These are phyloP conservation scores for Dendroctonus valens DNA, from an alignment of 1,140 invertebrate genomes.

Conservation along the genomic window DNA sequence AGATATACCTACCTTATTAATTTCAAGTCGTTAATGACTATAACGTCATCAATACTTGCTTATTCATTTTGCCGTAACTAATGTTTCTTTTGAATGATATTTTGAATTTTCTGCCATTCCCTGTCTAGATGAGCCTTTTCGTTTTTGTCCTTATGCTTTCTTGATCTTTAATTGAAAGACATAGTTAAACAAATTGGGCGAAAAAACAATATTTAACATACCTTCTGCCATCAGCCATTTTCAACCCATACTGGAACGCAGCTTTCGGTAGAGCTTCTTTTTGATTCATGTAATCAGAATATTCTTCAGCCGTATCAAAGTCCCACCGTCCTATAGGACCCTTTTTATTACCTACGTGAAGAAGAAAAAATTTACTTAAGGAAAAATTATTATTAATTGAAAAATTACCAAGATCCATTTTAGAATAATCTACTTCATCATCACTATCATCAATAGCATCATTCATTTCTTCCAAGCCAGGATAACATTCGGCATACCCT, in stretches of 20 bases:
- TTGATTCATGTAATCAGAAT: slow-evolving; percentile 97
- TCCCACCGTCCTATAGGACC: slow-evolving; percentile 89
- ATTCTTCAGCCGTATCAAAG: slow-evolving; percentile 98
- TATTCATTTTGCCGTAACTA: neutral
- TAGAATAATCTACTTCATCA: slow-evolving; percentile 97
- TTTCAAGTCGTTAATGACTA: too few relatives aligned
- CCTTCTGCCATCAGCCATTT: slow-evolving; percentile 95
- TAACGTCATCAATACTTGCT: too few relatives aligned
- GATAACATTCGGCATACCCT: slow-evolving; percentile 96
- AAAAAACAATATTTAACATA: slow-evolving; percentile 3
- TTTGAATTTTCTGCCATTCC: slow-evolving; percentile 92
- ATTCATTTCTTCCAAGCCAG: slow-evolving; percentile 90
- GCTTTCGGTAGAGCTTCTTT: slow-evolving; percentile 98
- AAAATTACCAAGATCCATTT: slow-evolving; percentile 82
- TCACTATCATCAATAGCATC: slow-evolving; percentile 94
- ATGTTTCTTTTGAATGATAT: slow-evolving; percentile 61
- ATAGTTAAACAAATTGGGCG: neutral
- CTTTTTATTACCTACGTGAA: slow-evolving; percentile 69
- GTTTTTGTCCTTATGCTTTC: slow-evolving; percentile 90
- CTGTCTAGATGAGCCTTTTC: slow-evolving; percentile 95
- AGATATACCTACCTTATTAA: too few relatives aligned
- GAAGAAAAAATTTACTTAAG: slow-evolving; percentile 4
- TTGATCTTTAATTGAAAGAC: slow-evolving; percentile 56
- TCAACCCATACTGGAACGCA: slow-evolving; percentile 98
- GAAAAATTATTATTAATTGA: neutral